Base-by-base conservation (phyloP, 35 echinoderm and acorn worm genomes). In the Ophioderma brevispina region DNA sequence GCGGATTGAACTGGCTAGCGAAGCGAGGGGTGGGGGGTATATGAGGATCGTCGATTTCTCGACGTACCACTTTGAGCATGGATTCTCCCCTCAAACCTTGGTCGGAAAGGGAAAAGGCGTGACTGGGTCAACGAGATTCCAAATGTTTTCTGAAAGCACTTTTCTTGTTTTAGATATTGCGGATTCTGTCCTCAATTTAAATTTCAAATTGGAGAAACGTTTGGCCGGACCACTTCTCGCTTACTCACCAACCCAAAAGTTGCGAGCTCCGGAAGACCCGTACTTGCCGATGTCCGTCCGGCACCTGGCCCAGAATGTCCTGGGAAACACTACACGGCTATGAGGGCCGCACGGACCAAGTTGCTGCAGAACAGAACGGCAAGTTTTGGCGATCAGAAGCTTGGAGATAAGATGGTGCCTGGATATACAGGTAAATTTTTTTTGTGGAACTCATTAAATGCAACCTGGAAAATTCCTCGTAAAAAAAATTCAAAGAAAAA, bases 171-270 rank as follows among this genome's bases (percentile, higher is more conserved):
- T 64, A 99, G 97, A 32, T 99, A 99, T 85, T 92, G 97, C 64
- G 97, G 97, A 42, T 99, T 99, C 80, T 99, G 97, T 63, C 97
- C 97, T n/a, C 97, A 99, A 55, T 99, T 99, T 55, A 99, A 99
- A 41, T 99, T 95, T 52, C 85, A 99, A 85, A 95, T 99, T 32
- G 97, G 97, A 39, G 94, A 99, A 76, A 99, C 97, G 31, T 99
- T 99, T 49, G 97, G 97, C 15, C 80, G 90, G 5, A 99, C 97
- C n/a, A 99, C 97, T 2, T 95, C 97, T 23, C 90, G 86, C 8
- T 85, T 99, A 28, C 56, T 99, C 8, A 99, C 93, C 40, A 92
- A 95, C 78, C 93, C 93, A 0, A 90, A 88, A 35, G 84, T 95
- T 19, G 92, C 97, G 0, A 55, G 89, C 25, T 99, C 97, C 13